Conservation (phyloP, 2,888 invertebrate species). For the Polydrusus tereticollis region DNA sequence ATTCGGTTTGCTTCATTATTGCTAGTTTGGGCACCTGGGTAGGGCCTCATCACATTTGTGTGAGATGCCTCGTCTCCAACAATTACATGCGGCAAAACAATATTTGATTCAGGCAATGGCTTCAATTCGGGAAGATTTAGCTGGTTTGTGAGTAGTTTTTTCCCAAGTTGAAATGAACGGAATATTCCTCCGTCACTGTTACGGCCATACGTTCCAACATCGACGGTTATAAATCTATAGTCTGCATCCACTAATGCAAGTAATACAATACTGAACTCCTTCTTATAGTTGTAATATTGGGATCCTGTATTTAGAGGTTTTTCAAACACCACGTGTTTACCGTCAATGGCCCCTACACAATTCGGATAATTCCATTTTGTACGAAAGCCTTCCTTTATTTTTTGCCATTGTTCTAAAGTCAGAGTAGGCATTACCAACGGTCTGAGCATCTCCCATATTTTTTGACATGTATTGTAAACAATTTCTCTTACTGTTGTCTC, state of each 20-base stretch:
- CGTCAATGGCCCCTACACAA: too few species aligned
- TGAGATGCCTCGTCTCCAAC: too few species aligned
- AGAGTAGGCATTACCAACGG: constrained; percentile 12
- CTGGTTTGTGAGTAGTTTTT: too few species aligned
- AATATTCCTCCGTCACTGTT: constrained; percentile 49
- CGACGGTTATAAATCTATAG: too few species aligned
- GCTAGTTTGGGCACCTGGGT: constrained; percentile 43
- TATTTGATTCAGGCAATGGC: too few species aligned
- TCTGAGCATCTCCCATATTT: constrained; percentile 2
- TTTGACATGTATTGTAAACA: constrained; percentile 31
- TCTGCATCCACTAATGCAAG: constrained; percentile 38
- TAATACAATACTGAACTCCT: constrained; percentile 48
- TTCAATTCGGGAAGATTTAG: constrained; percentile 39
- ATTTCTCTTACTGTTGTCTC: constrained; percentile 47
- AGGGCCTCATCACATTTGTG: constrained; percentile 47
- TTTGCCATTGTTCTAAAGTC: constrained; percentile 41
- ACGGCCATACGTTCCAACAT: constrained; percentile 47
- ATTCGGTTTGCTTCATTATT: constrained; percentile 43
- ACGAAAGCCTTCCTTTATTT: constrained; percentile 39
- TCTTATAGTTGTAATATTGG: too few species aligned
- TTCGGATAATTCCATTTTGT: too few species aligned
- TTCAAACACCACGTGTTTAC: constrained; percentile 48
- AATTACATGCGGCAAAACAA: too few species aligned
- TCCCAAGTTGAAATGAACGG: constrained; percentile 30
- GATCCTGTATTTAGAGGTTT: constrained; percentile 43